Evolutionary conservation across 2,113 vertebrate species (phyloP), one percentile per base, ranked within the genome.

Genomic region (Abramis brama): DNA sequence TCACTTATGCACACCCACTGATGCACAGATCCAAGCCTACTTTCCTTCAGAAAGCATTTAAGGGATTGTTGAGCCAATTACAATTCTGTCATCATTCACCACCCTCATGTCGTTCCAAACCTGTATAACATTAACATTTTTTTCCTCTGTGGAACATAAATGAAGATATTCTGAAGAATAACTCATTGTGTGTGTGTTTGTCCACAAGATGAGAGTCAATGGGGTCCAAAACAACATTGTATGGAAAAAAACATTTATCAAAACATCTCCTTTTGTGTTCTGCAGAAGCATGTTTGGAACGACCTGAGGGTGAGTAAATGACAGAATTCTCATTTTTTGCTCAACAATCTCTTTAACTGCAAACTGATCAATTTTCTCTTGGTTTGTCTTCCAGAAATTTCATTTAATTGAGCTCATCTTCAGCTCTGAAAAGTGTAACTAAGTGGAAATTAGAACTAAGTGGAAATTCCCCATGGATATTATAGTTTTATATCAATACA

Each of bases 321-420:
- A 10, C 15, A 39, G 19, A 23, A 39, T 71, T 71, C 2, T 5
- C 0, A 39, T 39, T 21, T 70, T 39, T 70, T 7, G 1, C 33
- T 11, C 17, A 70, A 70, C 66, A 21, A 39, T 39, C 30, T 4
- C 70, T 45, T 45, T n/a, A 60, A 60, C 33, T 59, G 77, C 23
- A 23, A 33, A 43, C 11, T 2, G 23, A 66, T 30, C 8, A 25
- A 66, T 81, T 81, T 64, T 66, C 59, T 81, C 59, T 81, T 66
- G 13, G 39, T 81, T 47, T 50, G 59, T 81, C n/a, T 50, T 47
- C 17, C 52, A 39, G 39, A 66, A 66, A 60, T 64, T 17, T 62
- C 7, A 21, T 66, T 81, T 60, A 45, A 80, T 45, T 23, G 33
- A 78, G 75, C 27, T 78, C 8, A 78, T 79, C 33, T 43, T 60